A percentile compares a stretch with the other conserved stretches of the same genome.
These are phyloP conservation scores for Stenoptilia bipunctidactyla DNA, from an alignment of 2,888 invertebrate genomes.

Conservation along the genomic window DNA sequence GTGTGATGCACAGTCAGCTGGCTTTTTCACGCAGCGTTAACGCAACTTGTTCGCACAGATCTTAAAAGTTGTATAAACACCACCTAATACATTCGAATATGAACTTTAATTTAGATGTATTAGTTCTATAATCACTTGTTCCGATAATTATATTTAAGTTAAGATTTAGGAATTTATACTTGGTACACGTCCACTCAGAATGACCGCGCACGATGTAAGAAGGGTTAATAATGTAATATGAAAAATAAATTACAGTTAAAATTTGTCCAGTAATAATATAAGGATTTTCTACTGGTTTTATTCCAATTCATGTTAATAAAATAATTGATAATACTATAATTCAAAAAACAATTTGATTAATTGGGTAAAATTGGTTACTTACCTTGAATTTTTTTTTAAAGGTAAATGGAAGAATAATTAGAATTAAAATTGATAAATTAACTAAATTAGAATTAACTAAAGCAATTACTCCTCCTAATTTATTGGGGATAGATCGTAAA, in stretches of 20 bases:
- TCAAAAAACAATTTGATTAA: conserved; percentile 75
- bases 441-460: too few species aligned
- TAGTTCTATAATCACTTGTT: too few species aligned
- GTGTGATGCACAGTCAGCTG: too few species aligned
- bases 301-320: conserved; percentile 80
- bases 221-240: conserved; percentile 69
- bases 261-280: conserved; percentile 74
- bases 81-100: too few species aligned
- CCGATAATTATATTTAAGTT: too few species aligned
- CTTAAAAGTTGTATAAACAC: too few species aligned
- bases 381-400: conserved; percentile 69
- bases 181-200: too few species aligned
- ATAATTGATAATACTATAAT: conserved; percentile 62
- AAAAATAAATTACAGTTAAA: conserved; percentile 71
- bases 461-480: conserved; percentile 81
- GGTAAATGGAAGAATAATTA: conserved; percentile 72
- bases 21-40: too few species aligned
- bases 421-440: conserved; percentile 77
- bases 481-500: conserved; percentile 84
- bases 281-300: conserved; percentile 76
- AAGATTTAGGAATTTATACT: too few species aligned
- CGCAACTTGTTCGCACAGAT: too few species aligned
- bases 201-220: too few species aligned
- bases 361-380: conserved; percentile 72
- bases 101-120: too few species aligned